Percentiles rank a stretch among this genome's conserved stretches.
Evolutionary conservation across 2,113 vertebrate species (phyloP).

Genomic region (Vombatus ursinus): DNA sequence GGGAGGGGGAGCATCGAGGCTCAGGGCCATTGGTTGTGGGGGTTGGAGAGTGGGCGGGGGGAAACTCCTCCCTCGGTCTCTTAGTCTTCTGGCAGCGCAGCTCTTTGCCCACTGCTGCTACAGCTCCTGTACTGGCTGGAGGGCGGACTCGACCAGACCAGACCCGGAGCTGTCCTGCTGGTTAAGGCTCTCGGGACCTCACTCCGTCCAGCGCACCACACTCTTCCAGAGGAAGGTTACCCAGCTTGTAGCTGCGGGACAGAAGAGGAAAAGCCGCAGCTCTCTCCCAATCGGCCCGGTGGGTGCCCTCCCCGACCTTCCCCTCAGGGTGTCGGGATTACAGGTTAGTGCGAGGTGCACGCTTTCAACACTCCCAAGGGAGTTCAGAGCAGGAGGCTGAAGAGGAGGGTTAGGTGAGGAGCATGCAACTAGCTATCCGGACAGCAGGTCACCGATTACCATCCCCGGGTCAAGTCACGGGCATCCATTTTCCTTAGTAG

Average conservation of each 20-base stretch:
- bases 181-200: background rate
- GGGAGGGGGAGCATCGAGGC: background rate
- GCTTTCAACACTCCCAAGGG: background rate
- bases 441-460: background rate
- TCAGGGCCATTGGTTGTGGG: constrained; percentile 58
- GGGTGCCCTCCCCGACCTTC: background rate
- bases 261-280: background rate
- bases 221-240: background rate
- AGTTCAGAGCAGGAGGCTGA: background rate
- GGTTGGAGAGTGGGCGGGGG: background rate
- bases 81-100: background rate
- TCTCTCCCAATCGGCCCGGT: background rate
- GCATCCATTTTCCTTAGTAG: background rate
- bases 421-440: background rate
- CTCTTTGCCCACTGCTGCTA: background rate
- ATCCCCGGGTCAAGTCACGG: background rate
- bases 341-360: background rate
- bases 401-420: background rate
- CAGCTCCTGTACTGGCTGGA: background rate
- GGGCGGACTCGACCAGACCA: background rate
- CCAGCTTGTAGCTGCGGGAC: background rate
- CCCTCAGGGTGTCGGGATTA: background rate
- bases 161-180: background rate
- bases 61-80: background rate
- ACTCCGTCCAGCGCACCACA: background rate